phyloP scores from a whole-genome alignment of 1,140 invertebrate species.

The Pseudomyrmex dendroicus region DNA sequence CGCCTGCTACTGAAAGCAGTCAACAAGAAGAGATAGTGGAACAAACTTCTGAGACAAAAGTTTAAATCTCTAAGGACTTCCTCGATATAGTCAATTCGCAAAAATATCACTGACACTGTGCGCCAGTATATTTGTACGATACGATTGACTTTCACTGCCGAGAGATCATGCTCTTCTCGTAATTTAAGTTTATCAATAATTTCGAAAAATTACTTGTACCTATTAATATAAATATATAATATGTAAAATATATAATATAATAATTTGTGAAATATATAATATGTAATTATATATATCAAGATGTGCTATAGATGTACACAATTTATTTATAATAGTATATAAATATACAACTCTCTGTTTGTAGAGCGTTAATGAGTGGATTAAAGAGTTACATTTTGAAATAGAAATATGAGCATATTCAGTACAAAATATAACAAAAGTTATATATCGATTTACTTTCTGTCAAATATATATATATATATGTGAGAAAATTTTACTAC shows the following conservation, averaged over 20 bases:
- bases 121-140: conserved; percentile 37
- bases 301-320: background rate
- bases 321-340: conserved; percentile 10
- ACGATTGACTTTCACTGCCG: conserved; percentile 52
- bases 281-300: too few relatives aligned
- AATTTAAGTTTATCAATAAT: background rate
- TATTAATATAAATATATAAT: too few relatives aligned
- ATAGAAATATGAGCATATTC: conserved; percentile 63
- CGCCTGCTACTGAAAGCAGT: background rate
- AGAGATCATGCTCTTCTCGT: conserved; percentile 21
- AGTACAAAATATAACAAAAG: conserved; percentile 66
- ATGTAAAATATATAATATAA: background rate
- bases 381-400: conserved; percentile 22
- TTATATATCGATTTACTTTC: conserved; percentile 23
- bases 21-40: conserved; percentile 17
- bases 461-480: background rate
- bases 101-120: conserved; percentile 23
- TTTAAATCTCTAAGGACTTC: conserved; percentile 59
- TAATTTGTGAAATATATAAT: conserved; percentile 13
- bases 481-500: background rate
- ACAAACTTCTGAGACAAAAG: conserved; percentile 71
- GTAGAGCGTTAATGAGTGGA: conserved; percentile 28
- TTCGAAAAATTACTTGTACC: too few relatives aligned
- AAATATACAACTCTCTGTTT: conserved; percentile 27
- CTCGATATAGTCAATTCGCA: conserved; percentile 24